Evolutionary conservation across 1,140 invertebrate species (phyloP).

Genomic region (Calliphora vicina): DNA sequence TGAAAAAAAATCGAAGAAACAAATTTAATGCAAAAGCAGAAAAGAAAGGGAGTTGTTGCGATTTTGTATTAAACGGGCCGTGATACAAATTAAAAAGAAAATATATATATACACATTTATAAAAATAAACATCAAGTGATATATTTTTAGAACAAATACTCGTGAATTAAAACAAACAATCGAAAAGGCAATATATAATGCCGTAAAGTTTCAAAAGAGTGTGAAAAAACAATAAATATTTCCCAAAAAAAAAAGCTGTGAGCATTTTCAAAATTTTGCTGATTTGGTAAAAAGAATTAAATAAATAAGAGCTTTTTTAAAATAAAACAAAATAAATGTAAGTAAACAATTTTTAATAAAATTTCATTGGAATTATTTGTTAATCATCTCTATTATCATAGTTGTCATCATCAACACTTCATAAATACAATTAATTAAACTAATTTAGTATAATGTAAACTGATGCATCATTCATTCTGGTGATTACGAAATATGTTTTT

Average conservation of each 20-base stretch:
- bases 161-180: not conserved
- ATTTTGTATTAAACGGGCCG: not conserved
- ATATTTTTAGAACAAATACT: not conserved
- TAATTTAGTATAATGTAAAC: not conserved
- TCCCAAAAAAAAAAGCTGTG: not conserved
- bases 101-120: too few species aligned
- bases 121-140: not conserved
- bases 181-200: too few species aligned
- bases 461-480: not conserved
- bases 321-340: too few species aligned
- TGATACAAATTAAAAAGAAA: not conserved
- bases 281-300: not conserved
- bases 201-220: not conserved
- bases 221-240: not conserved
- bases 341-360: too few species aligned
- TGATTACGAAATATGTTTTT: not conserved
- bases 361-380: not conserved
- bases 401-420: too few species aligned
- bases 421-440: not conserved
- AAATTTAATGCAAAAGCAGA: not conserved
- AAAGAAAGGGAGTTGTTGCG: slow-evolving; percentile 4
- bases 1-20: not conserved
- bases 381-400: too few species aligned
- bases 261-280: not conserved
- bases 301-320: too few species aligned